Percentiles rank a stretch among this genome's conserved stretches.
phyloP scores from a whole-genome alignment of 2,797 vertebrate species.

The Clarias pachynema region DNA sequence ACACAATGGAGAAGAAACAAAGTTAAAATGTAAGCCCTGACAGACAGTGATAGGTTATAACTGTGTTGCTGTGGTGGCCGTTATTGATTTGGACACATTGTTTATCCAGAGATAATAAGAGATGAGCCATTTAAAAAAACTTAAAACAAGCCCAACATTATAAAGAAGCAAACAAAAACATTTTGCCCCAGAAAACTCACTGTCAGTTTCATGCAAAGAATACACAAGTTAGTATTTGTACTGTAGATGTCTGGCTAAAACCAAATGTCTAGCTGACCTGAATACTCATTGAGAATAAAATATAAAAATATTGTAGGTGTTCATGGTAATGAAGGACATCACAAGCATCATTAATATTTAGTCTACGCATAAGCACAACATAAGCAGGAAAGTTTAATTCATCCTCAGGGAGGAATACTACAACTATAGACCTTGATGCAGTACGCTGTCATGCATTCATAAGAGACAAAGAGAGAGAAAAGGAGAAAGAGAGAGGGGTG shows the following conservation, averaged over 20 bases:
- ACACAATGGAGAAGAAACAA: background rate
- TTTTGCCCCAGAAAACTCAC: background rate
- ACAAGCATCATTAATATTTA: constrained; percentile 20
- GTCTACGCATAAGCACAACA: background rate
- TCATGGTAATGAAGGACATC: constrained; percentile 22
- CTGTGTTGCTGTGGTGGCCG: too few relatives aligned
- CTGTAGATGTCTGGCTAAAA: background rate
- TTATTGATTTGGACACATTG: background rate
- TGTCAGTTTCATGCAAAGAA: background rate
- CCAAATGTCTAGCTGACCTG: background rate
- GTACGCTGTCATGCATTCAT: constrained; percentile 12
- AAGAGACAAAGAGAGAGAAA: background rate
- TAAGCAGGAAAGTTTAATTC: constrained; percentile 7
- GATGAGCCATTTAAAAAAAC: background rate
- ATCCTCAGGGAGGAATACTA: background rate
- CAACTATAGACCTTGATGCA: constrained; percentile 18
- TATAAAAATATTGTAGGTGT: background rate
- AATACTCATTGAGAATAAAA: background rate
- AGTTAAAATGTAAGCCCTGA: background rate
- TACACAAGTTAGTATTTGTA: background rate
- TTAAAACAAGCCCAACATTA: background rate
- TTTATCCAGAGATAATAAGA: background rate
- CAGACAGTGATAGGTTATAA: background rate
- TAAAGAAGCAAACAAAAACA: background rate
- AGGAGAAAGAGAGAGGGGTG: background rate